Evolutionary conservation across 2,888 invertebrate genomes (phyloP).

Genomic region (Amblyteles armatorius): DNA sequence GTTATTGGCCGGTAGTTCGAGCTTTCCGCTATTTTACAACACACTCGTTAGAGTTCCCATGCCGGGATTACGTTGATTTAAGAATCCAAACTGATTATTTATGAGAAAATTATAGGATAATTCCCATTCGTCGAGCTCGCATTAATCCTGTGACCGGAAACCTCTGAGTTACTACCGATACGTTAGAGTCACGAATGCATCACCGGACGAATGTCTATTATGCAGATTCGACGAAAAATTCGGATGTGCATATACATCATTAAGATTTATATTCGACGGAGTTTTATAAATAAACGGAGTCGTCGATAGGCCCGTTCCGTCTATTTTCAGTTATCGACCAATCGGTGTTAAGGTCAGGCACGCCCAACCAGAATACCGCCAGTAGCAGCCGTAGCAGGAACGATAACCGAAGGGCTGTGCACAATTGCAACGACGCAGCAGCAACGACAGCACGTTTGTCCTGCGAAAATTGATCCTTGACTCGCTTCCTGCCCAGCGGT

Average conservation of each 20-base stretch:
- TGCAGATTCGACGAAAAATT: conserved; percentile 8
- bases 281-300: conserved; percentile 68
- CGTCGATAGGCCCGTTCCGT: conserved; percentile 76
- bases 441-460: conserved; percentile 67
- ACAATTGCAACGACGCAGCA: conserved; percentile 39
- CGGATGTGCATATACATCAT: not conserved
- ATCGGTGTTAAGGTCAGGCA: conserved; percentile 82
- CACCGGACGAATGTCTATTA: conserved; percentile 4
- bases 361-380: conserved; percentile 67
- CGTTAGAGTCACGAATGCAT: conserved; percentile 16
- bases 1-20: not conserved
- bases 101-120: not conserved
- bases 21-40: not conserved
- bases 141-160: conserved; percentile 1
- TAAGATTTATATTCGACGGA: conserved; percentile 33
- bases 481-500: conserved; percentile 71
- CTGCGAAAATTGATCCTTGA: conserved; percentile 76
- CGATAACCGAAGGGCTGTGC: conserved; percentile 67
- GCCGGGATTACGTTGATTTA: not conserved
- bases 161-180: conserved; percentile 9
- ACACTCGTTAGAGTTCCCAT: not conserved
- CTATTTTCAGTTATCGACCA: conserved; percentile 83
- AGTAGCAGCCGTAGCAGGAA: not conserved
- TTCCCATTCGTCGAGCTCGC: not conserved
- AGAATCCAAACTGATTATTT: not conserved